A percentile compares a stretch with the other conserved stretches of the same genome.
phyloP scores from a whole-genome alignment of 2,888 invertebrate genomes.

The Spisula subtruncata region DNA sequence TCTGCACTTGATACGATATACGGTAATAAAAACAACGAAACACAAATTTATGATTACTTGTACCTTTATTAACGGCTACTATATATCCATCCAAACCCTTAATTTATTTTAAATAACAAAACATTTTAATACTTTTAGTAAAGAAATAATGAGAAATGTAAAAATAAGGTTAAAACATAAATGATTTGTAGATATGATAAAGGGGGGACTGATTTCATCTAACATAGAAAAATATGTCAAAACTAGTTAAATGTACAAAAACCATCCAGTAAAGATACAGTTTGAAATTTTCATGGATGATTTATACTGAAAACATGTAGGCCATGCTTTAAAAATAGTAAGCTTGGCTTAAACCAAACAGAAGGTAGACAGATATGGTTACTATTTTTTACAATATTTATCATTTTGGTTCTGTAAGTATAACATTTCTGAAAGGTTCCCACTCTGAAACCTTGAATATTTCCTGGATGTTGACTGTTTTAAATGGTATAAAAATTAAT shows the following conservation, averaged over 20 bases:
- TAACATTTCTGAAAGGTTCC: too few relatives aligned
- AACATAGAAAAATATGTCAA: background rate
- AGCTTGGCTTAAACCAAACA: too few relatives aligned
- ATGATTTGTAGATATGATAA: conserved; percentile 3
- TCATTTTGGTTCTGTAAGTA: too few relatives aligned
- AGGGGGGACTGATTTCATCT: background rate
- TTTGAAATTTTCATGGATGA: background rate
- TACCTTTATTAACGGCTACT: conserved; percentile 63
- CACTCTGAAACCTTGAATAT: too few relatives aligned
- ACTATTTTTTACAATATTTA: too few relatives aligned
- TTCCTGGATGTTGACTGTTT: too few relatives aligned
- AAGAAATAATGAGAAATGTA: conserved; percentile 30
- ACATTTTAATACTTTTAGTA: conserved; percentile 58
- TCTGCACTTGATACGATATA: too few relatives aligned
- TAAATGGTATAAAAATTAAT: background rate
- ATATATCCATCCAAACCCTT: conserved; percentile 54
- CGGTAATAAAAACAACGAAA: too few relatives aligned
- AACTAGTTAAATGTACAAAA: background rate
- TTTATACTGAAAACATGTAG: too few relatives aligned
- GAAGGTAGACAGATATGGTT: too few relatives aligned
- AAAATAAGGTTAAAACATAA: conserved; percentile 7
- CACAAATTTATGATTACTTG: conserved; percentile 24
- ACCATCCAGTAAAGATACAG: background rate
- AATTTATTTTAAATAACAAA: conserved; percentile 34
- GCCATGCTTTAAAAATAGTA: too few relatives aligned